Percentiles rank a stretch among this genome's conserved stretches.
Conservation (phyloP, 2,888 invertebrate genomes). For the Tiliacea aurago region DNA sequence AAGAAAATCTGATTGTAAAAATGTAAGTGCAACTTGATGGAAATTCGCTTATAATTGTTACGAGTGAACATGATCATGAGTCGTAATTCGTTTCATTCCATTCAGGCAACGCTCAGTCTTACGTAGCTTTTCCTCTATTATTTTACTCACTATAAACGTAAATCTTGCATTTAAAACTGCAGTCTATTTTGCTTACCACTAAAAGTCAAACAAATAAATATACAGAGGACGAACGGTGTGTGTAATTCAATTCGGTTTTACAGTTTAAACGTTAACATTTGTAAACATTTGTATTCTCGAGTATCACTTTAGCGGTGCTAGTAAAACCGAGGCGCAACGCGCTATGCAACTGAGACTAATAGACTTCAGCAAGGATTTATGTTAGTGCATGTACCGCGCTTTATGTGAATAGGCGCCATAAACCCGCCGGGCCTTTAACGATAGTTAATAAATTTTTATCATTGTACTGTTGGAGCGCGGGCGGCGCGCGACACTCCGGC, state of each 20-base stretch:
- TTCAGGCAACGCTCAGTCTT: constrained; percentile 1
- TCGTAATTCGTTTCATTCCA: constrained; percentile 5
- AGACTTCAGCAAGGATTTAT: constrained; percentile 83
- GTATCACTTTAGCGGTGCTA: constrained; percentile 74
- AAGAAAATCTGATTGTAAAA: constrained; percentile 1
- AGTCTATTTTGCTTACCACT: constrained; percentile 63
- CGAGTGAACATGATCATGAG: background rate
- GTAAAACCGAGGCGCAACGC: constrained; percentile 72
- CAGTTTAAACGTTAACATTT: constrained; percentile 76
- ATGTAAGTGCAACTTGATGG: constrained; percentile 5
- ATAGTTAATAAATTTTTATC: constrained; percentile 88
- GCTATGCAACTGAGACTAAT: constrained; percentile 91
- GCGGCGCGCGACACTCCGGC: constrained; percentile 30
- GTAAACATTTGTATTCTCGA: constrained; percentile 71
- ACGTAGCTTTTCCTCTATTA: constrained; percentile 43
- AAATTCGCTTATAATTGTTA: constrained; percentile 13
- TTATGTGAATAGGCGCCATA: constrained; percentile 84
- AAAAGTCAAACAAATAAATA: constrained; percentile 67
- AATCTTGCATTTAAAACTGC: constrained; percentile 62
- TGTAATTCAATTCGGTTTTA: constrained; percentile 77
- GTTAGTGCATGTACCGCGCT: constrained; percentile 81
- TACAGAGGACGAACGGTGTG: constrained; percentile 67
- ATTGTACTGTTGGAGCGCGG: constrained; percentile 75
- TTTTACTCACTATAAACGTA: constrained; percentile 47
- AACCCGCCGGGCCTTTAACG: constrained; percentile 84